Conservation (phyloP, 2,888 invertebrate genomes). For the Torymus texanus region DNA sequence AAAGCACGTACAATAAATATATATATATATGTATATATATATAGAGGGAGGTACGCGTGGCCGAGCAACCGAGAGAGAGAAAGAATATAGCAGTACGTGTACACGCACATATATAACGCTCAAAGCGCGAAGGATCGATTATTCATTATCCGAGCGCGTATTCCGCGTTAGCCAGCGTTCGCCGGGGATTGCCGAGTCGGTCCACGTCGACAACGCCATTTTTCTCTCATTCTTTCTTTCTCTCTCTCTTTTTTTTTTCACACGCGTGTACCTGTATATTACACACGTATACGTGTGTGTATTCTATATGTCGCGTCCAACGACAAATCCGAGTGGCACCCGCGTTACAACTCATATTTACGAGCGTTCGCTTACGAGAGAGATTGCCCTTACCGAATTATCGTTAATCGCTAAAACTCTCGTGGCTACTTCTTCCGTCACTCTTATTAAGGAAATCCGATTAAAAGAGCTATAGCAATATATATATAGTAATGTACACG, state of each 20-base stretch:
- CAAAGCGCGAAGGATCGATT: constrained; percentile 29
- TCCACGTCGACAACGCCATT: constrained; percentile 33
- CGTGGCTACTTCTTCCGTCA: too few species aligned
- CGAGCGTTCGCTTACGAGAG: neutral
- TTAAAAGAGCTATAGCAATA: constrained; percentile 12
- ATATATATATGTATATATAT: neutral
- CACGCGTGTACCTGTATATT: neutral
- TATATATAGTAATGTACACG: neutral
- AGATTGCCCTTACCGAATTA: neutral
- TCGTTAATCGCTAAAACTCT: neutral
- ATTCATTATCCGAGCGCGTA: constrained; percentile 30
- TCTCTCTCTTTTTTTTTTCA: neutral
- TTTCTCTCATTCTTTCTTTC: neutral
- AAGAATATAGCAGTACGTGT: too few species aligned
- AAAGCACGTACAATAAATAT: constrained; percentile 33
- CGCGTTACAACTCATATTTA: constrained; percentile 23
- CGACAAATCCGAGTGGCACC: neutral
- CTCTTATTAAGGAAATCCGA: constrained; percentile 22
- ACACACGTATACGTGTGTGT: neutral
- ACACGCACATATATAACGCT: neutral
- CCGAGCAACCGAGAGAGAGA: too few species aligned
- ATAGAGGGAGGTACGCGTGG: too few species aligned
- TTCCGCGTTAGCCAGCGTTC: neutral
- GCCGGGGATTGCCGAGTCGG: constrained; percentile 8
- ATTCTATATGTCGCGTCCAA: neutral